phyloP scores from a whole-genome alignment of 1,140 invertebrate genomes.

The Drosophila equinoxialis region DNA sequence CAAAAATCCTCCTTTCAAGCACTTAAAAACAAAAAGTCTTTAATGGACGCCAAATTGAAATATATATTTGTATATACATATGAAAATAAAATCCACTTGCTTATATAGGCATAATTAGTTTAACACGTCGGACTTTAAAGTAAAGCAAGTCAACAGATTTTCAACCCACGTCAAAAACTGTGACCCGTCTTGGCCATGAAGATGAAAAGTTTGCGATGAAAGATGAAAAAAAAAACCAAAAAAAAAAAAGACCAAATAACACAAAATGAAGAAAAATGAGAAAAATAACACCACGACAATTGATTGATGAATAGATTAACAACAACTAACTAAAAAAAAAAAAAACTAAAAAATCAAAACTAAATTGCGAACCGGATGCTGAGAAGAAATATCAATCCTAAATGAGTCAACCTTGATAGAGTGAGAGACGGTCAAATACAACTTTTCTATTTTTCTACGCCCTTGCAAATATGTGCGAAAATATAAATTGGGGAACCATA shows the following conservation, averaged over 20 bases:
- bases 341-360: slow-evolving; percentile 14
- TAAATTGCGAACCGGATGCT: slow-evolving; percentile 52
- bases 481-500: too few species aligned
- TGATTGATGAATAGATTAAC: slow-evolving; percentile 60
- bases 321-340: slow-evolving; percentile 58
- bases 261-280: slow-evolving; percentile 22
- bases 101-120: slow-evolving; percentile 71
- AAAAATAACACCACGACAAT: slow-evolving; percentile 23
- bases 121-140: slow-evolving; percentile 26
- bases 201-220: slow-evolving; percentile 36
- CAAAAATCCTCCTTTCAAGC: slow-evolving; percentile 12
- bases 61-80: slow-evolving; percentile 41
- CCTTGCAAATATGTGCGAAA: too few species aligned
- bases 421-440: too few species aligned
- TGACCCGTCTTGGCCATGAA: slow-evolving; percentile 39
- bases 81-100: slow-evolving; percentile 21
- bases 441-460: too few species aligned
- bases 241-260: too few species aligned
- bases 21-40: slow-evolving; percentile 48
- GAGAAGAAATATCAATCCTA: slow-evolving; percentile 37
- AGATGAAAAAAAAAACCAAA: slow-evolving; percentile 5
- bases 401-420: slow-evolving; percentile 47
- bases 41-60: slow-evolving; percentile 55
- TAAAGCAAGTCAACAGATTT: slow-evolving; percentile 10
- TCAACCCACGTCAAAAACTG: slow-evolving; percentile 6